Percentiles rank a stretch among this genome's conserved stretches.
Evolutionary conservation across 2,113 vertebrate species (phyloP).

Genomic region (Lucifuga dentata): DNA sequence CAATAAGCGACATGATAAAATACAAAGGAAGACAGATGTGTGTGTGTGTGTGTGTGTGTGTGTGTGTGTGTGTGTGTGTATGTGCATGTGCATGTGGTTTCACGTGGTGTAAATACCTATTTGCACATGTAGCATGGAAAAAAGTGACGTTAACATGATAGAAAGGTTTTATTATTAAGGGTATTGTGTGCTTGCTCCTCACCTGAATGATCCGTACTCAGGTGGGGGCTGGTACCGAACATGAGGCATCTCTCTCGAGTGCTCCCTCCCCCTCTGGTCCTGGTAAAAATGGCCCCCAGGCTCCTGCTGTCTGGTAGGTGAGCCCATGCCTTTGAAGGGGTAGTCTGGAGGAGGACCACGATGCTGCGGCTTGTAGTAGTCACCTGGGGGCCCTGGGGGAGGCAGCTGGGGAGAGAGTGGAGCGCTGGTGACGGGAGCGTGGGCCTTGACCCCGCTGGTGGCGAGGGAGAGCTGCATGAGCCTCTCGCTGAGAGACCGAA

Average conservation of each 20-base stretch:
- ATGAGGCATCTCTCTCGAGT: conserved; percentile 90
- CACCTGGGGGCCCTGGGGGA: conserved; percentile 82
- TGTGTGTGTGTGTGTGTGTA: not conserved
- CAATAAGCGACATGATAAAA: too few relatives aligned
- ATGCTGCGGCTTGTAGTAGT: conserved; percentile 92
- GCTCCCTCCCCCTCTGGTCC: conserved; percentile 89
- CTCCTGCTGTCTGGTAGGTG: conserved; percentile 89
- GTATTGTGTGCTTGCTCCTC: conserved; percentile 61
- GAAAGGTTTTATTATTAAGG: too few relatives aligned
- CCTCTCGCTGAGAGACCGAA: conserved; percentile 95
- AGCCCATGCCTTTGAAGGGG: conserved; percentile 90
- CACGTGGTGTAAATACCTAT: too few relatives aligned
- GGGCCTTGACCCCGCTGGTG: conserved; percentile 95
- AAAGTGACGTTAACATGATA: too few relatives aligned
- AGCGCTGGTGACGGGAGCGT: conserved; percentile 90
- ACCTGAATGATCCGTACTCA: conserved; percentile 97
- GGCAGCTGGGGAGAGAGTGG: conserved; percentile 89
- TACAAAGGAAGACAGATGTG: not conserved
- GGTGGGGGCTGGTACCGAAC: conserved; percentile 98
- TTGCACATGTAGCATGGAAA: too few relatives aligned
- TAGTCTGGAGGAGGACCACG: conserved; percentile 97
- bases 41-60: not conserved
- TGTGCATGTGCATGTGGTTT: not conserved
- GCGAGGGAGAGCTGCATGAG: conserved; percentile 98
- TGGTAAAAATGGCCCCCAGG: conserved; percentile 86